These are phyloP conservation scores for Drosophila hamatofila DNA, from an alignment of 2,888 invertebrate genomes.

Conservation along the genomic window DNA sequence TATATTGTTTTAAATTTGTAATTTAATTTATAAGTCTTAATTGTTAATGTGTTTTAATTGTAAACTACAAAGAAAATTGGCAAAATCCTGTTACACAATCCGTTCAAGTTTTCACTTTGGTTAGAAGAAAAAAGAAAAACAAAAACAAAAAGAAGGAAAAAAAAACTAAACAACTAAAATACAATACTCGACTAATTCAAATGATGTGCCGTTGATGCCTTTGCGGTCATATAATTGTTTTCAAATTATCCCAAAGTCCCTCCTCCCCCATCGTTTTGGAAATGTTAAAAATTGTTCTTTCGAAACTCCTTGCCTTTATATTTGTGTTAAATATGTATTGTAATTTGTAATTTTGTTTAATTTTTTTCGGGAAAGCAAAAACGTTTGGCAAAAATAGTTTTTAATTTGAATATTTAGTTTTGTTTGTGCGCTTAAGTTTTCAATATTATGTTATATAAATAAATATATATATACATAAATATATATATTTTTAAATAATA, in stretches of 20 bases:
- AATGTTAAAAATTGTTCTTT: conserved; percentile 22
- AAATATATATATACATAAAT: conserved; percentile 50
- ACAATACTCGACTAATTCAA: conserved; percentile 37
- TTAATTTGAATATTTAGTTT: conserved; percentile 77
- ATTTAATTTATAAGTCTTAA: conserved; percentile 73
- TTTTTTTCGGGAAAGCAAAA: conserved; percentile 82
- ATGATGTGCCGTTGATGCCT: conserved; percentile 54
- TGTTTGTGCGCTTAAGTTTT: conserved; percentile 81
- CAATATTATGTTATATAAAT: conserved; percentile 76
- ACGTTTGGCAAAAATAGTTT: conserved; percentile 83
- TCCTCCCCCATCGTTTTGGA: conserved; percentile 27
- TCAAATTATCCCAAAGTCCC: not conserved
- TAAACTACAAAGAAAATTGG: conserved; percentile 73
- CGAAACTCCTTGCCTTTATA: conserved; percentile 23
- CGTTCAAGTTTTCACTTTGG: conserved; percentile 63
- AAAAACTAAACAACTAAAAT: conserved; percentile 10
- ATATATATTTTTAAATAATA: conserved; percentile 43
- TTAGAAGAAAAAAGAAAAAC: conserved; percentile 10
- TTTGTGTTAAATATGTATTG: conserved; percentile 76
- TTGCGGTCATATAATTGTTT: conserved; percentile 34
- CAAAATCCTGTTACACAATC: conserved; percentile 70
- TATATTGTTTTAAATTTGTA: conserved; percentile 81
- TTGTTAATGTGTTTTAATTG: conserved; percentile 79
- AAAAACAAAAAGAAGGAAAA: conserved; percentile 13
- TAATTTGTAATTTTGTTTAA: conserved; percentile 77